Evolutionary conservation across 2,888 invertebrate species (phyloP), one percentile per base, ranked within the genome.

Genomic region (Ommatoiulus sabulosus): DNA sequence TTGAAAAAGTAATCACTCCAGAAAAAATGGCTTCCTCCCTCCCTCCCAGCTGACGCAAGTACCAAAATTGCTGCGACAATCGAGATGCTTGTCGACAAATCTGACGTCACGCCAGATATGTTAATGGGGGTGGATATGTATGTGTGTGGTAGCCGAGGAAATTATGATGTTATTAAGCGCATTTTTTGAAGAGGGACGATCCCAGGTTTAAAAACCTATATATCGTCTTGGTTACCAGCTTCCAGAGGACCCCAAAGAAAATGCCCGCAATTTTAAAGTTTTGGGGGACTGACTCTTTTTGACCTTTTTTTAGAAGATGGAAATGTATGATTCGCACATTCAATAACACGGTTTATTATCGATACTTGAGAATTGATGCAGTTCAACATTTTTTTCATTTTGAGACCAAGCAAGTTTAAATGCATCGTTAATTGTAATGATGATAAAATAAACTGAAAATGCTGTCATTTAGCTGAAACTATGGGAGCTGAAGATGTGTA

Each of bases 1-100:
- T 63, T 63, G 63, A 63, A 63, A 63, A 63, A 63, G 63, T 63
- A 63, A 63, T 63, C 63, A 63, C 63, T 63, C 12, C 10, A 20
- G 6, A 63, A 63, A 63, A 63, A 63, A 63, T 20, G 20, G 57
- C 57, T 57, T 20, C 63, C n/a, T 5, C 48, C 48, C n/a, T 5
- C 48, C 48, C 20, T 20, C 6, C 5, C 5, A 63, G 20, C 15
- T 63, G 63, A 63, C 63, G 63, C 63, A 63, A 63, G 20, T 5
- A 17, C 20, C 63, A 20, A 63, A n/a, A 20, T n/a, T 48, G 48
- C 8, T 48, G 48, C 48, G 48, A 48, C 48, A 7, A 48, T 48
- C 48, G 48, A 20, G 63, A 20, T 63, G 20, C 63, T 63, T 63
- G 63, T 63, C 63, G 48, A 63, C 17, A n/a, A 5, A n/a, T 17